A percentile compares a stretch with the other conserved stretches of the same genome.
Conservation (phyloP, 2,113 vertebrate genomes). For the Engystomops pustulosus region DNA sequence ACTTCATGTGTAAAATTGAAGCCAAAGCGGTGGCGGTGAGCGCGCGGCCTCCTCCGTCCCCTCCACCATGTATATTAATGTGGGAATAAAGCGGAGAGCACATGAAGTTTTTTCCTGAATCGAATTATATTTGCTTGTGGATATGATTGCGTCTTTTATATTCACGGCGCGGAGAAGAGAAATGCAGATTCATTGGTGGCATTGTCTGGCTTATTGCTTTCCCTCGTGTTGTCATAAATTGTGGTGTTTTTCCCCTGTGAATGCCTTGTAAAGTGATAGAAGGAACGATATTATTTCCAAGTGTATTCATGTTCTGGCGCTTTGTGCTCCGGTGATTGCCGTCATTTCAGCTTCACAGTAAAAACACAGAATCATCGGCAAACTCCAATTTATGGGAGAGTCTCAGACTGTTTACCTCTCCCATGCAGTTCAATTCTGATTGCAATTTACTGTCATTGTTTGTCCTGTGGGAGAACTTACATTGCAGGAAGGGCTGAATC, state of each 20-base stretch:
- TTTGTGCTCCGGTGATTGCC: slow-evolving; percentile 67
- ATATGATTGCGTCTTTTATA: slow-evolving; percentile 16
- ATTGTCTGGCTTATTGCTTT: slow-evolving; percentile 50
- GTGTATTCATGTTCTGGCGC: slow-evolving; percentile 61
- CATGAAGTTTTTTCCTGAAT: slow-evolving; percentile 32
- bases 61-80: slow-evolving; percentile 32
- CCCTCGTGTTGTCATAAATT: slow-evolving; percentile 53
- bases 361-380: slow-evolving; percentile 68
- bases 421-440: slow-evolving; percentile 63
- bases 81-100: slow-evolving; percentile 8
- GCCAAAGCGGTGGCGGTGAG: neutral
- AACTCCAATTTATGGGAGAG: slow-evolving; percentile 68
- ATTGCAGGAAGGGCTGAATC: slow-evolving; percentile 48
- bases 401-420: slow-evolving; percentile 67
- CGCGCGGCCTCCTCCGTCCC: neutral
- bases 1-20: slow-evolving; percentile 33
- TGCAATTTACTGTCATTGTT: slow-evolving; percentile 63
- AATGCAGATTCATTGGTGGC: neutral
- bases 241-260: slow-evolving; percentile 58
- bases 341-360: slow-evolving; percentile 71
- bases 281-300: slow-evolving; percentile 63
- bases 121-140: slow-evolving; percentile 55
- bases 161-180: slow-evolving; percentile 58
- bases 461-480: slow-evolving; percentile 53
- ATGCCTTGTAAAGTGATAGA: slow-evolving; percentile 61